Evolutionary conservation across 2,888 invertebrate species (phyloP).

Genomic region (Andrena trimmerana): DNA sequence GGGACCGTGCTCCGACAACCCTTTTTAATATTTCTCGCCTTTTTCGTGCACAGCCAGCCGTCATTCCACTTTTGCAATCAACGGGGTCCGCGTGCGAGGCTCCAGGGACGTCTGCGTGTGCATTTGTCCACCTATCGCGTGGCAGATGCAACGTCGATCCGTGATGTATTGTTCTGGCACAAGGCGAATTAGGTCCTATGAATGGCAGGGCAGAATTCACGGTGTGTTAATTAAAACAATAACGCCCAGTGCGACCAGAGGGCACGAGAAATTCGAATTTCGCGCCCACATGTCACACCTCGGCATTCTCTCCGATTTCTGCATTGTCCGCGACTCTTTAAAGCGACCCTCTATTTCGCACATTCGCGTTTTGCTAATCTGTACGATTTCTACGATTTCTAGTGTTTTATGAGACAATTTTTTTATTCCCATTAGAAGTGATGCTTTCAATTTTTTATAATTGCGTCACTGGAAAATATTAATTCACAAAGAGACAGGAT

Average conservation of each 20-base stretch:
- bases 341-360: not conserved
- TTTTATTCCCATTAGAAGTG: too few relatives aligned
- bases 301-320: conserved; percentile 20
- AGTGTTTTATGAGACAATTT: too few relatives aligned
- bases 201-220: conserved; percentile 73
- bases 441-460: too few relatives aligned
- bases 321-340: not conserved
- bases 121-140: conserved; percentile 49
- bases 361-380: not conserved
- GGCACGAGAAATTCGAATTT: conserved; percentile 64
- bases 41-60: conserved; percentile 44
- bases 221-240: conserved; percentile 83
- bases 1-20: conserved; percentile 39
- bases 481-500: too few relatives aligned
- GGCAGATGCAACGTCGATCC: conserved; percentile 68
- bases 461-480: too few relatives aligned
- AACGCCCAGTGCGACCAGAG: conserved; percentile 48
- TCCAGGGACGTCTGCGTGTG: conserved; percentile 43
- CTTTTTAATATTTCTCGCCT: conserved; percentile 61
- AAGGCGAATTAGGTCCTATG: conserved; percentile 66
- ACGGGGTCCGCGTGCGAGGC: conserved; percentile 43
- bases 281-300: conserved; percentile 66
- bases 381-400: too few relatives aligned
- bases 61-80: conserved; percentile 65
- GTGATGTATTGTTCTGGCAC: conserved; percentile 69